Base-by-base conservation (phyloP, 2,113 vertebrate species). In the Rhinoderma darwinii region DNA sequence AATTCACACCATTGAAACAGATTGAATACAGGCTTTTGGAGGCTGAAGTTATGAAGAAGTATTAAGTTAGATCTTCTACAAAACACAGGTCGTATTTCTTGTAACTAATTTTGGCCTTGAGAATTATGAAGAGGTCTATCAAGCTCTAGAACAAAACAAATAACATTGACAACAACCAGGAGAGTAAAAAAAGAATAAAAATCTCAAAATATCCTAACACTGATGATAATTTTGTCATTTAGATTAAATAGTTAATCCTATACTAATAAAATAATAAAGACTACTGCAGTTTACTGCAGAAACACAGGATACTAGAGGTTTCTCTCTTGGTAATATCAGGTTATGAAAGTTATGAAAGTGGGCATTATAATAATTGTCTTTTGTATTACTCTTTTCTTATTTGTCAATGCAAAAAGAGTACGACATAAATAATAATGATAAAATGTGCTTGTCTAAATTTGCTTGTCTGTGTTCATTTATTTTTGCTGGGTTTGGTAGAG, bases 1-100 rank as follows among this genome's bases (percentile, higher is more conserved):
- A 86, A 68, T 75, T 17, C 10, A 37, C 35, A 73, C 35, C 59
- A 77, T 54, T 72, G 85, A 86, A 88, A 47, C 39, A 89, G 88
- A 89, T 51, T 35, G 89, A 89, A 89, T 72, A 18, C 43, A 54
- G 86, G 3, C 5, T 88, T 82, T 82, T 66, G 68, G 83, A 88
- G 15, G 47, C 20, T 86, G 75, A 84, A 22, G 88, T 54, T 87
- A 27, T 73, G 66, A 88, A 88, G 66, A 89, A 78, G 82, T 44
- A n/a, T 32, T 88, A 73, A 2, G 4, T 37, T 88, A 17, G 44
- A 59, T n/a, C 74, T 68, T 73, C 4, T 70, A 39, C 25, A 35
- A 10, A 5, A 44, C 68, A 39, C 66, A 22, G 44, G 43, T 85
- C 32, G 35, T 63, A 82, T 86, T 84, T 80, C 66, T 70, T 77